These are phyloP conservation scores for Luperina nickerlii DNA, from an alignment of 2,888 invertebrate genomes.

Conservation along the genomic window DNA sequence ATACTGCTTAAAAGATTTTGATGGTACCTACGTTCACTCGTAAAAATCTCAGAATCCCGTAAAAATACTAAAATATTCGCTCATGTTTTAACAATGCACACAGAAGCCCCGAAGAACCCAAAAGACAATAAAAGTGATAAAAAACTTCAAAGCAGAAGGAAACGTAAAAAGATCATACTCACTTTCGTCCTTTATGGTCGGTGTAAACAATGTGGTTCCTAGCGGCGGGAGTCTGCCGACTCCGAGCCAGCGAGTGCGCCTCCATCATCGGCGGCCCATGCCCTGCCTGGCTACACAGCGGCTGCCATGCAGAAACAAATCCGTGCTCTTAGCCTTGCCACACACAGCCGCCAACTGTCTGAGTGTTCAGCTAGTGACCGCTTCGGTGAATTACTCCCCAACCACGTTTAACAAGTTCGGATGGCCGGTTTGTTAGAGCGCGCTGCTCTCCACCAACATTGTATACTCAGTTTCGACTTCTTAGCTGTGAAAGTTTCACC, in stretches of 20 bases:
- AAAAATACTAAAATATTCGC: conserved; percentile 39
- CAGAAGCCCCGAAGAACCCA: not conserved
- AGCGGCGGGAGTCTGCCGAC: conserved; percentile 82
- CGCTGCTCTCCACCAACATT: conserved; percentile 81
- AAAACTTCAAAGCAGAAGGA: conserved; percentile 18
- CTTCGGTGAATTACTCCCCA: conserved; percentile 81
- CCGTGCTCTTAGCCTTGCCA: conserved; percentile 57
- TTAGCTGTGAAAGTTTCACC: conserved; percentile 85
- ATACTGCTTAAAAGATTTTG: conserved; percentile 27
- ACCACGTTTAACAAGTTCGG: conserved; percentile 85
- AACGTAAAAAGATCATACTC: conserved; percentile 72
- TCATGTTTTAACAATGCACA: conserved; percentile 23
- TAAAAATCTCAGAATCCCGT: conserved; percentile 36
- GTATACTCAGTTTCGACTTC: conserved; percentile 86
- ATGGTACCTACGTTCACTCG: conserved; percentile 27
- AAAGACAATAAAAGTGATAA: not conserved
- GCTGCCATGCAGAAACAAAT: conserved; percentile 64
- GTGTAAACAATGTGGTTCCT: conserved; percentile 89
- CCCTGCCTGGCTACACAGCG: conserved; percentile 57
- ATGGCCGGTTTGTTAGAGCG: conserved; percentile 87
- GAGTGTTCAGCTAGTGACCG: conserved; percentile 76
- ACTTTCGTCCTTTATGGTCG: conserved; percentile 89
- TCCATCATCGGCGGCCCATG: conserved; percentile 79
- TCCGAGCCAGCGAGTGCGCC: conserved; percentile 80
- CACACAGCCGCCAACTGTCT: conserved; percentile 75